phyloP scores from a whole-genome alignment of 2,888 invertebrate genomes.

The Drosophila emarginata region DNA sequence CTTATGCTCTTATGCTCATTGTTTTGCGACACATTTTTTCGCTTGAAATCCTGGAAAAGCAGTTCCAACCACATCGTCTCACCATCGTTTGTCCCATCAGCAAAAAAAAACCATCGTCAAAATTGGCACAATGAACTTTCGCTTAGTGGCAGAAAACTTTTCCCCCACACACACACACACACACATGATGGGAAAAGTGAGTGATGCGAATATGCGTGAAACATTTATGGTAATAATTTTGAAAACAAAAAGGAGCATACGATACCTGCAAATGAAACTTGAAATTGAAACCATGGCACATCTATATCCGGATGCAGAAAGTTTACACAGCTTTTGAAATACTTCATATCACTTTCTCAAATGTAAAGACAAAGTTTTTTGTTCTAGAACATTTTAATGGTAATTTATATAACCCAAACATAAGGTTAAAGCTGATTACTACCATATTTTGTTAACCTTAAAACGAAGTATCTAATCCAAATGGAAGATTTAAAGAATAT shows the following conservation, averaged over 20 bases:
- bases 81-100: no score
- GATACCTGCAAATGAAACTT: neutral
- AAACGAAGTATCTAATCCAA: no score
- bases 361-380: neutral
- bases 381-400: no score
- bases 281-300: neutral
- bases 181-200: slow-evolving; percentile 44
- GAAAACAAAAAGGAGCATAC: slow-evolving; percentile 16
- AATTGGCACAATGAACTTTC: slow-evolving; percentile 75
- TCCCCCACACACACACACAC: slow-evolving; percentile 42
- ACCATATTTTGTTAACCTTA: no score
- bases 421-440: no score
- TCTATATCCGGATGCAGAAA: neutral
- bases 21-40: slow-evolving; percentile 63
- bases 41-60: slow-evolving; percentile 26
- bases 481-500: no score
- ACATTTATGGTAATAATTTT: slow-evolving; percentile 16
- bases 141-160: slow-evolving; percentile 24
- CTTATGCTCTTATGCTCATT: slow-evolving; percentile 46
- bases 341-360: neutral
- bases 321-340: neutral
- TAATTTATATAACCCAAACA: no score
- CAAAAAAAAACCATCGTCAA: slow-evolving; percentile 5
- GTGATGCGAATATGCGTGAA: slow-evolving; percentile 15
- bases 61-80: slow-evolving; percentile 8